These are phyloP conservation scores for Troglohyphantes excavatus DNA, from an alignment of 2,888 invertebrate genomes.

Conservation along the genomic window DNA sequence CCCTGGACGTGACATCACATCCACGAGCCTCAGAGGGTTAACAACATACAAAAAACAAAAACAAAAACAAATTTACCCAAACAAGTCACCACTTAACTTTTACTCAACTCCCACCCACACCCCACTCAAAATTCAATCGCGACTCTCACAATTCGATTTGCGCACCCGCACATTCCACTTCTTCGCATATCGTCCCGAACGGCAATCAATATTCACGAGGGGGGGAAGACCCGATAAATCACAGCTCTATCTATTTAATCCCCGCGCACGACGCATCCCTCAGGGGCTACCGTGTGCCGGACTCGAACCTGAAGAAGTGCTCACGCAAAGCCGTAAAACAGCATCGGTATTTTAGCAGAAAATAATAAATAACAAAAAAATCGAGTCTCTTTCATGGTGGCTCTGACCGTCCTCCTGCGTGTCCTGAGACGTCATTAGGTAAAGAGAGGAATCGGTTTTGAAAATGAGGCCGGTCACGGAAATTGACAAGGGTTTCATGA, in stretches of 20 bases:
- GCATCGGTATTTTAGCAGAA: conserved; percentile 31
- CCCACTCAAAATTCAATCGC: too few relatives aligned
- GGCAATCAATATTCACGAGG: conserved; percentile 5
- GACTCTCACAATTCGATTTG: too few relatives aligned
- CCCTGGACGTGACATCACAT: too few relatives aligned
- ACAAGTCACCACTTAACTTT: too few relatives aligned
- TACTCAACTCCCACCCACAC: too few relatives aligned
- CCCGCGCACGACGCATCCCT: not conserved
- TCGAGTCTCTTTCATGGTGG: too few relatives aligned
- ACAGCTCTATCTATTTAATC: not conserved
- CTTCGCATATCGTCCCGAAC: not conserved
- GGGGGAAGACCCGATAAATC: not conserved
- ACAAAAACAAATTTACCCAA: too few relatives aligned
- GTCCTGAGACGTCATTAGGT: conserved; percentile 32
- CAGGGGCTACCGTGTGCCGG: not conserved
- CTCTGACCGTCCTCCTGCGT: too few relatives aligned
- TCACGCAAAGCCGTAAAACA: conserved; percentile 12
- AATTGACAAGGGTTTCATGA: conserved; percentile 13
- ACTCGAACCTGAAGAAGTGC: not conserved
- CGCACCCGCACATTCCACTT: not conserved
- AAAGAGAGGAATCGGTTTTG: conserved; percentile 7
- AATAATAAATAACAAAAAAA: not conserved
- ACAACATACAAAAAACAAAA: too few relatives aligned
- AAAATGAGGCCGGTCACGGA: conserved; percentile 50
- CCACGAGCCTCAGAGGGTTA: too few relatives aligned